Evolutionary conservation across 2,888 invertebrate genomes (phyloP).

Genomic region (Prenolepis imparis): DNA sequence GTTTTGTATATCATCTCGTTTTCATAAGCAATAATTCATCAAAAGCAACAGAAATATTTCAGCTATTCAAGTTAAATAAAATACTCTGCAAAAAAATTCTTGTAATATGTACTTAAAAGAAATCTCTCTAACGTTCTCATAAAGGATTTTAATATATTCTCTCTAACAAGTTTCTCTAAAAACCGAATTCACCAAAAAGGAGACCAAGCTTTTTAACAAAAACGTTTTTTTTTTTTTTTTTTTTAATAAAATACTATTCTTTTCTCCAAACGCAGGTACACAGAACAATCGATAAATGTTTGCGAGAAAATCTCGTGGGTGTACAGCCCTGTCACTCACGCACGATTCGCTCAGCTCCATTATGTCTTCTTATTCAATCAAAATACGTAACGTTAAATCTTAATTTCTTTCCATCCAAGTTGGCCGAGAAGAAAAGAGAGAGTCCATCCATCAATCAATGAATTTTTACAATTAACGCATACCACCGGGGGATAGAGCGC

Average conservation of each 20-base stretch:
- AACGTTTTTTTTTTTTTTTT: too few relatives aligned
- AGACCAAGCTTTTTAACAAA: neutral
- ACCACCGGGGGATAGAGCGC: constrained; percentile 5
- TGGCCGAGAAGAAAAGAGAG: constrained; percentile 20
- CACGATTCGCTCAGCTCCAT: neutral
- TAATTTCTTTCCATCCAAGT: constrained; percentile 26
- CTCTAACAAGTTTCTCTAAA: neutral
- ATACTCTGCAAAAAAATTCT: neutral
- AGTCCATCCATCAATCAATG: constrained; percentile 34
- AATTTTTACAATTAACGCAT: constrained; percentile 57
- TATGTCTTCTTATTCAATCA: constrained; percentile 47
- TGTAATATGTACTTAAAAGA: neutral
- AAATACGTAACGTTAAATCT: constrained; percentile 69
- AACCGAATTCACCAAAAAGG: neutral
- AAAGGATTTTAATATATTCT: neutral
- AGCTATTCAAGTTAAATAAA: neutral
- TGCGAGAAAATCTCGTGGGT: neutral
- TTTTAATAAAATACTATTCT: neutral
- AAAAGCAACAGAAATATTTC: neutral
- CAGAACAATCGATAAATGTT: neutral
- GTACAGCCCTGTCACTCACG: constrained; percentile 12
- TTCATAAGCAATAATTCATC: neutral
- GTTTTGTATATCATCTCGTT: neutral
- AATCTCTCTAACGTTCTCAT: neutral
- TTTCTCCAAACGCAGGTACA: neutral